Evolutionary conservation across 1,140 invertebrate species (phyloP).

Genomic region (Drosophila prosaltans): DNA sequence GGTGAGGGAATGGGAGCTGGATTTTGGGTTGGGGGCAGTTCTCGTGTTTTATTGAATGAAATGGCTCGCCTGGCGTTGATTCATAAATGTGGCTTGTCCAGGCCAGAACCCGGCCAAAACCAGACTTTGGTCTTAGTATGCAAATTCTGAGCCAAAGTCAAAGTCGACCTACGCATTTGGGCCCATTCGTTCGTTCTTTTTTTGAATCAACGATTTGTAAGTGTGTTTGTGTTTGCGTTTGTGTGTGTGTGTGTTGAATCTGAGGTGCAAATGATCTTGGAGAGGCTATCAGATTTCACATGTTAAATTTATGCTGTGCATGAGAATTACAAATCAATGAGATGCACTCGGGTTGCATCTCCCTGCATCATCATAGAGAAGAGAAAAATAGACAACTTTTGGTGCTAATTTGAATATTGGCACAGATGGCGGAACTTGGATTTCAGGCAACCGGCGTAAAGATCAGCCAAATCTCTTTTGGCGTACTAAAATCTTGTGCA

Average conservation of each 20-base stretch:
- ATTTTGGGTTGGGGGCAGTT: conserved; percentile 15
- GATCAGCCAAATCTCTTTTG: background rate
- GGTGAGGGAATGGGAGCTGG: background rate
- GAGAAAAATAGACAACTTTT: conserved; percentile 49
- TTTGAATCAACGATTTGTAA: conserved; percentile 75
- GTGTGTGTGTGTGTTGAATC: conserved; percentile 38
- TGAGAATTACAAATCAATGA: conserved; percentile 80
- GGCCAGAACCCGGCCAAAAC: conserved; percentile 9
- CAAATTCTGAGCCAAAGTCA: conserved; percentile 48
- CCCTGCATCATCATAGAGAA: conserved; percentile 35
- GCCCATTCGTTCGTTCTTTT: conserved; percentile 30
- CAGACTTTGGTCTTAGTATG: conserved; percentile 44
- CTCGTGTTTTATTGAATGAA: conserved; percentile 81
- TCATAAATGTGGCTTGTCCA: conserved; percentile 69
- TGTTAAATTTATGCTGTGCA: conserved; percentile 73
- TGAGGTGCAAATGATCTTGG: conserved; percentile 73
- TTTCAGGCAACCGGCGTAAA: background rate
- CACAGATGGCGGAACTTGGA: background rate
- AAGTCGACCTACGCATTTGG: conserved; percentile 66
- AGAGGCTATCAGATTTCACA: conserved; percentile 75
- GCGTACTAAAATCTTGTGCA: background rate
- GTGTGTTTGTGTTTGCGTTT: no score
- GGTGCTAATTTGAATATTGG: conserved; percentile 57
- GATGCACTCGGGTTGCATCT: conserved; percentile 48
- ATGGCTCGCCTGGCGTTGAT: conserved; percentile 77